Evolutionary conservation across 2,888 invertebrate species (phyloP).

Genomic region (Acleris laterana): DNA sequence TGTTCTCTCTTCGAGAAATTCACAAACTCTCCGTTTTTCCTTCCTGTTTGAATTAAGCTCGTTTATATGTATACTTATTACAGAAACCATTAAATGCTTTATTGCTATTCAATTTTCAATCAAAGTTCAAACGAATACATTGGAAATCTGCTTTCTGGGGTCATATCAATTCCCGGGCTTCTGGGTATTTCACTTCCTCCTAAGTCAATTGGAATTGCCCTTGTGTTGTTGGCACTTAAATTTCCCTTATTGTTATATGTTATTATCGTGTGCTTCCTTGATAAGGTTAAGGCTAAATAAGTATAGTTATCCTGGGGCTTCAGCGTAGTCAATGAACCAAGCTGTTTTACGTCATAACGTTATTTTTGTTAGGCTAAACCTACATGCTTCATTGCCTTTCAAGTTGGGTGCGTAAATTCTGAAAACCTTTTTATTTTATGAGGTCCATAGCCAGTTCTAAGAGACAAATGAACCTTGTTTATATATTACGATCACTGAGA

Average conservation of each 20-base stretch:
- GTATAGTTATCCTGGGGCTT: constrained; percentile 45
- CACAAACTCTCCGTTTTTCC: no score
- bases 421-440: no score
- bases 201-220: background rate
- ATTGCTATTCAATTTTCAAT: no score
- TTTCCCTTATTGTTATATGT: constrained; percentile 13
- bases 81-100: constrained; percentile 4
- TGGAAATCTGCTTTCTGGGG: background rate
- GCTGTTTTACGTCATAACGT: constrained; percentile 26
- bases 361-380: constrained; percentile 23
- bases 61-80: no score
- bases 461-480: no score
- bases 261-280: background rate
- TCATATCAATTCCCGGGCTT: background rate
- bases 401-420: background rate
- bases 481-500: background rate
- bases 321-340: constrained; percentile 35
- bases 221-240: background rate
- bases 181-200: background rate
- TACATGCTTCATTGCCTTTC: background rate
- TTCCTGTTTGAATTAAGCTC: no score
- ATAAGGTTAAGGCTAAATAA: constrained; percentile 33
- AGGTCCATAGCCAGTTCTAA: no score
- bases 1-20: no score
- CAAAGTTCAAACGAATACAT: background rate